phyloP scores from a whole-genome alignment of 2,797 vertebrate species.

The Pseudochaenichthys georgianus region DNA sequence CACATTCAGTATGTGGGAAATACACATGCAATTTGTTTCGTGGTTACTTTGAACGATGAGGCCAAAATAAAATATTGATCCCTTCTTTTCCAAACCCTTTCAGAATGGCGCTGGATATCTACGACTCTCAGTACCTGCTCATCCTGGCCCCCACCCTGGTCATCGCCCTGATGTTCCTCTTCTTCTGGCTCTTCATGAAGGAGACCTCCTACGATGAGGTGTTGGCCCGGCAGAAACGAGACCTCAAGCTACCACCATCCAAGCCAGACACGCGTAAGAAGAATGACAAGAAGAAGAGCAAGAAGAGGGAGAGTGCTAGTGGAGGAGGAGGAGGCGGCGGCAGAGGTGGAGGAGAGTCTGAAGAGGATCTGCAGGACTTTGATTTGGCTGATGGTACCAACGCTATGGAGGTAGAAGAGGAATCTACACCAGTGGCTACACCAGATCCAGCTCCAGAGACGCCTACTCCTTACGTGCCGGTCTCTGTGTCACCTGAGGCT shows the following conservation, averaged over 20 bases:
- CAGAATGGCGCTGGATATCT: conserved; percentile 95
- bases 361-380: conserved; percentile 92
- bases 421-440: conserved; percentile 59
- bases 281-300: conserved; percentile 96
- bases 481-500: conserved; percentile 69
- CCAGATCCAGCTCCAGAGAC: conserved; percentile 67
- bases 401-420: conserved; percentile 83
- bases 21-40: not conserved
- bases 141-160: conserved; percentile 95
- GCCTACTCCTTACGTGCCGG: conserved; percentile 58
- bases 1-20: not conserved
- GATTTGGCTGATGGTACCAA: conserved; percentile 86
- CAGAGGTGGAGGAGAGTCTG: conserved; percentile 91
- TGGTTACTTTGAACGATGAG: not conserved
- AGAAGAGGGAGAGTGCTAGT: conserved; percentile 92
- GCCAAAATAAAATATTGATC: not conserved
- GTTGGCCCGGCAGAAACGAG: conserved; percentile 94
- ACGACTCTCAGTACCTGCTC: conserved; percentile 96
- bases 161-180: conserved; percentile 96
- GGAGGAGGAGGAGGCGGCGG: conserved; percentile 84
- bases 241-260: conserved; percentile 88
- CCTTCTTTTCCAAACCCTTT: conserved; percentile 34
- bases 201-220: conserved; percentile 98
- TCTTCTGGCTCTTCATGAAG: conserved; percentile 99
- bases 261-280: conserved; percentile 93